phyloP scores from a whole-genome alignment of 1,140 invertebrate species.

The Neodiprion virginianus region DNA sequence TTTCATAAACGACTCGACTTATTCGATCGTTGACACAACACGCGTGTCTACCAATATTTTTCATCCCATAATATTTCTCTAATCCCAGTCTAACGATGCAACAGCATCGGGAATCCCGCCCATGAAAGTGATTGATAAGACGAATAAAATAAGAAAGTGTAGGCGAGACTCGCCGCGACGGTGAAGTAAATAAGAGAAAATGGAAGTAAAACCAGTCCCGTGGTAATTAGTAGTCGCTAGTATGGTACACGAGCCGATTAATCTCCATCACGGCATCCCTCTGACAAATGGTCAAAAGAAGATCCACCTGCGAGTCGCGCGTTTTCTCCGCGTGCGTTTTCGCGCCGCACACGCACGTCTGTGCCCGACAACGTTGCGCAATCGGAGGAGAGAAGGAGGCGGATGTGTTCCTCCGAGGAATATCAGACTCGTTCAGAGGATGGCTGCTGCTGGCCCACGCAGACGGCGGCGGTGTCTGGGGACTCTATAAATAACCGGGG shows the following conservation, averaged over 20 bases:
- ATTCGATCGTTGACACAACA: no score
- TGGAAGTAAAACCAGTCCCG: conserved; percentile 15
- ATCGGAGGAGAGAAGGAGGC: not conserved
- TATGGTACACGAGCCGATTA: not conserved
- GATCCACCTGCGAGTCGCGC: no score
- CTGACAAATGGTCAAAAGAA: no score
- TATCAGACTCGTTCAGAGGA: not conserved
- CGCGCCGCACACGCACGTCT: no score
- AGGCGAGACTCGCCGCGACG: not conserved
- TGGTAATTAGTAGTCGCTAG: conserved; percentile 3
- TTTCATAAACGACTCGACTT: no score
- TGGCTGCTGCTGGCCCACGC: conserved; percentile 2
- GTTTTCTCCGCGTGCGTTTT: no score
- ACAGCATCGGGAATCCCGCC: no score
- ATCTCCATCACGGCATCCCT: not conserved
- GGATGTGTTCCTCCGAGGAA: not conserved
- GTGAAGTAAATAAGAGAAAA: not conserved
- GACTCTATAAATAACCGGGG: conserved; percentile 27
- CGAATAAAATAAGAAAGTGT: not conserved
- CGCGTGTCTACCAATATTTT: no score
- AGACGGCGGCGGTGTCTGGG: conserved; percentile 14
- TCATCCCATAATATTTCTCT: no score
- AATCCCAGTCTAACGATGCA: no score
- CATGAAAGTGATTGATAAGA: no score
- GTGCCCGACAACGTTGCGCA: not conserved